phyloP scores from a whole-genome alignment of 2,113 vertebrate genomes.

The Aptenodytes patagonicus region DNA sequence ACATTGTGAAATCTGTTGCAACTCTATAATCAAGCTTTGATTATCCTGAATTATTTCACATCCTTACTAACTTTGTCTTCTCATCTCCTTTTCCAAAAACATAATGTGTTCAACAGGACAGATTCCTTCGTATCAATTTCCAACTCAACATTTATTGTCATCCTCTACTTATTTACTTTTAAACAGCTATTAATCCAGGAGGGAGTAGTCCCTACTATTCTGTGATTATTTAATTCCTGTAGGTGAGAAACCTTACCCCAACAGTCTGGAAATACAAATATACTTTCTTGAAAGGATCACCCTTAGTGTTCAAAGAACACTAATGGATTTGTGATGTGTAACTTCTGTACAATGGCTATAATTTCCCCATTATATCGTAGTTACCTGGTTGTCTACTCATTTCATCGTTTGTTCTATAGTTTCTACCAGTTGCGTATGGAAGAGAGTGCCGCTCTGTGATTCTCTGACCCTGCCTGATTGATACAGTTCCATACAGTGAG shows the following conservation, averaged over 20 bases:
- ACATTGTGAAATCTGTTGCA: neutral
- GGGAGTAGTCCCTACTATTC: neutral
- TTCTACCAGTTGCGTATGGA: neutral
- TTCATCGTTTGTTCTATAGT: neutral
- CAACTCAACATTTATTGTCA: neutral
- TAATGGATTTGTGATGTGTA: neutral
- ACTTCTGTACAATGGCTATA: neutral
- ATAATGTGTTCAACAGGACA: neutral
- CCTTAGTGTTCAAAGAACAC: neutral
- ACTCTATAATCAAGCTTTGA: neutral
- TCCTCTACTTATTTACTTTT: neutral
- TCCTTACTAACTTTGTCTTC: neutral
- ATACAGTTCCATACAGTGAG: neutral
- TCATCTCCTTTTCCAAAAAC: neutral
- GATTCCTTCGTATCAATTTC: neutral
- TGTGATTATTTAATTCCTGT: neutral
- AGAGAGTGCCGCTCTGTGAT: neutral
- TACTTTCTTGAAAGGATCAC: neutral
- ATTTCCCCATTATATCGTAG: neutral
- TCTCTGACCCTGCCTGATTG: neutral
- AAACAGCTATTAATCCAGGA: neutral
- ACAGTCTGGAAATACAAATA: neutral
- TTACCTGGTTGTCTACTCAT: neutral
- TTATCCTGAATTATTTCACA: neutral
- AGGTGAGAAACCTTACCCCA: neutral